Evolutionary conservation across 2,888 invertebrate species (phyloP).

Genomic region (Leptothorax acervorum): DNA sequence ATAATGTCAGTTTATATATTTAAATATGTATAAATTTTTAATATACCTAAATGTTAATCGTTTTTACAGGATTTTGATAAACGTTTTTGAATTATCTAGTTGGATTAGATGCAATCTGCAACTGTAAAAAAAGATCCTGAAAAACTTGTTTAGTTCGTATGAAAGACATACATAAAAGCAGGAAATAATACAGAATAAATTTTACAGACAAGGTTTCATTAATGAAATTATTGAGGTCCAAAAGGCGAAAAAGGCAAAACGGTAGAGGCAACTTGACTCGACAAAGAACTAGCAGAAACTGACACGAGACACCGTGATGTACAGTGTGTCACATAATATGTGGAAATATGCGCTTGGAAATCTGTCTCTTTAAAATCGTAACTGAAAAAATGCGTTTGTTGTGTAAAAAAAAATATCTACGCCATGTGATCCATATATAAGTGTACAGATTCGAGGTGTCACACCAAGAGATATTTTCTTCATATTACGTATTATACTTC

Average conservation of each 20-base stretch:
- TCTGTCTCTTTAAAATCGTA: background rate
- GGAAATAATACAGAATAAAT: background rate
- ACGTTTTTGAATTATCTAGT: background rate
- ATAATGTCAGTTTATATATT: constrained; percentile 1
- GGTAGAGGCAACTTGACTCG: background rate
- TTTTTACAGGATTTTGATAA: background rate
- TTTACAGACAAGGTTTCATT: constrained; percentile 59
- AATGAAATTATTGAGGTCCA: constrained; percentile 62
- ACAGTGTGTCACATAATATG: constrained; percentile 10
- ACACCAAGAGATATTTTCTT: background rate
- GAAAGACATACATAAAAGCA: background rate
- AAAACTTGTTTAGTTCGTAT: background rate
- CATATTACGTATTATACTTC: background rate
- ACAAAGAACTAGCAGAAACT: background rate
- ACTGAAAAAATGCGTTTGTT: background rate
- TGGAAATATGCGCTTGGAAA: background rate
- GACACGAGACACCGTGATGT: no score
- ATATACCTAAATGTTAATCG: background rate
- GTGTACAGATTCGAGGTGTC: background rate
- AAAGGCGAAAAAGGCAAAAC: constrained; percentile 33
- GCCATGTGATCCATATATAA: background rate
- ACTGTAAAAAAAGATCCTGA: no score
- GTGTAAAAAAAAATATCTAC: background rate
- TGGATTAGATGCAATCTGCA: background rate
- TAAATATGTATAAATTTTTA: constrained; percentile 1